phyloP scores from a whole-genome alignment of 1,140 invertebrate genomes.

The Ephestia elutella region DNA sequence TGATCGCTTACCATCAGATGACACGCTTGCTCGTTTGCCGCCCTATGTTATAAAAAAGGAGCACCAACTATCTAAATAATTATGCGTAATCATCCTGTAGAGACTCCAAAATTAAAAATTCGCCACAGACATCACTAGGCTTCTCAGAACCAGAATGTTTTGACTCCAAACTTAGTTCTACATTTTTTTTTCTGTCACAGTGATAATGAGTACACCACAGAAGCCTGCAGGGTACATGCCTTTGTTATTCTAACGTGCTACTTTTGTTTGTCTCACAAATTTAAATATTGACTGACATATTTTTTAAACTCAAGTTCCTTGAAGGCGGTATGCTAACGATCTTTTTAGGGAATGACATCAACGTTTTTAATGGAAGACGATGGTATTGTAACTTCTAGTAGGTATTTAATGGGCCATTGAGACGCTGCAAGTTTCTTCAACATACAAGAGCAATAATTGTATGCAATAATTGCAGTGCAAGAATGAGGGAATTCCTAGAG shows the following conservation, averaged over 20 bases:
- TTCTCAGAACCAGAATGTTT: constrained; percentile 52
- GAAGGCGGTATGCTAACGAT: neutral
- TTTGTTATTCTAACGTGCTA: constrained; percentile 16
- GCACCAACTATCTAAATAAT: no score
- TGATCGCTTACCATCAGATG: no score
- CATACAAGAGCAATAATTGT: no score
- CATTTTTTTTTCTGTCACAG: constrained; percentile 37
- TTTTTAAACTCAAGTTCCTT: constrained; percentile 5
- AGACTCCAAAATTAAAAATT: constrained; percentile 36
- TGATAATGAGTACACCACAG: constrained; percentile 24
- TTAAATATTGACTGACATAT: constrained; percentile 18
- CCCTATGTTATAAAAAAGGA: no score
- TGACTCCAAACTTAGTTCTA: constrained; percentile 33
- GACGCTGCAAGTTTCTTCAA: no score
- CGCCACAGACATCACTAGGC: constrained; percentile 32
- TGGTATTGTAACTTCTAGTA: neutral
- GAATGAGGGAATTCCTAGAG: no score
- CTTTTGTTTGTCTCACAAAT: constrained; percentile 20
- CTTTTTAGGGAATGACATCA: neutral
- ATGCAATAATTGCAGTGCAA: no score
- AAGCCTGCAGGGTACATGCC: constrained; percentile 18
- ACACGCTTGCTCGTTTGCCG: no score
- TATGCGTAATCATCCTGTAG: constrained; percentile 22
- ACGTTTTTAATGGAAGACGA: neutral
- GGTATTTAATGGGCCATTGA: no score